Evolutionary conservation across 2,888 invertebrate genomes (phyloP), one percentile per base, ranked within the genome.

Genomic region (Agrotis ipsilon): DNA sequence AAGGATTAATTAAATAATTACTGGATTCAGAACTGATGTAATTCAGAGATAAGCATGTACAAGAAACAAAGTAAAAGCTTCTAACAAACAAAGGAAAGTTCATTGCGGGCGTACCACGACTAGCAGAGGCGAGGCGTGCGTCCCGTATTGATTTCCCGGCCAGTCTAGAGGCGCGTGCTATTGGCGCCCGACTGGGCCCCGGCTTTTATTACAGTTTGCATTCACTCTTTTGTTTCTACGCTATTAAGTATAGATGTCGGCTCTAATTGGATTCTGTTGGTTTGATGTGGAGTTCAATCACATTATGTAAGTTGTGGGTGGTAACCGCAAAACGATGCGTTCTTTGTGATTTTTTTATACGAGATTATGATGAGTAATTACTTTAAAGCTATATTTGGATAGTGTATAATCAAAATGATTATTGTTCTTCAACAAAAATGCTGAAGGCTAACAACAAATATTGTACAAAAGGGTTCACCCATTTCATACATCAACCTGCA

Each of bases 81-180:
- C 6, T n/a, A 16, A 48, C 39, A 49, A 75, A 76, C 62, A 76
- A 76, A 81, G 76, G 46, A 75, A n/a, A 13, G 13, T 39, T 16
- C 5, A 21, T 46, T n/a, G 49, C 32, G 70, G 52, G 70, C 54
- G 19, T n/a, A 19, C 55, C 27, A 11, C 24, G 14, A 16, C 51
- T 32, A 32, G 18, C 21, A 24, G 46, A 43, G 24, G 24, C 62
- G 55, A 32, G 21, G 81, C 78, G 84, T 84, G 84, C 84, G 82
- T 69, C 58, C 18, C 18, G 78, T 81, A 81, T 81, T 82, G 81
- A 82, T 81, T 81, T 71, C 57, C 27, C 54, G 45, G 24, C 62
- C 48, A 27, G n/a, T 27, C 78, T 64, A 60, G 16, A 74, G 73
- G 21, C 65, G 32, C 5, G 21, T n/a, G n/a, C n/a, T 68, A 48